These are phyloP conservation scores for Heliconius sara DNA, from an alignment of 2,888 invertebrate genomes.

Conservation along the genomic window DNA sequence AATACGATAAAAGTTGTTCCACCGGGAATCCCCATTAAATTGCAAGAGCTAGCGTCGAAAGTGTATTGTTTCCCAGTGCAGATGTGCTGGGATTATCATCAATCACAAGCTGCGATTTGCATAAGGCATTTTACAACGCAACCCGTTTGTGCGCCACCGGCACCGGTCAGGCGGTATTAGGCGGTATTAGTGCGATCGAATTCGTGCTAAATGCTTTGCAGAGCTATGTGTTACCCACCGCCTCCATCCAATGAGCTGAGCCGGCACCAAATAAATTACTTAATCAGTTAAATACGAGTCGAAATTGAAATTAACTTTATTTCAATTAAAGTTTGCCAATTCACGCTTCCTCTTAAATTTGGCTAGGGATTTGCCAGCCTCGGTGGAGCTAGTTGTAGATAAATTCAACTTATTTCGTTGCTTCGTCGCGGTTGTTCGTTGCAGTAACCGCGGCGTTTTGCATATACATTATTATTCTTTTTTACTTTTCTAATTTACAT, in stretches of 20 bases:
- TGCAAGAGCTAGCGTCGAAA: slow-evolving; percentile 39
- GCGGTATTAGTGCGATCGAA: slow-evolving; percentile 81
- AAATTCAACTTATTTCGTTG: slow-evolving; percentile 47
- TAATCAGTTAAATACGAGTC: slow-evolving; percentile 44
- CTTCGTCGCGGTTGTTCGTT: slow-evolving; percentile 38
- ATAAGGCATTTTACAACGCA: slow-evolving; percentile 76
- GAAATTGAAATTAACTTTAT: slow-evolving; percentile 51
- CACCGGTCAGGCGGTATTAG: slow-evolving; percentile 66
- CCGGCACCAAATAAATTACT: slow-evolving; percentile 46
- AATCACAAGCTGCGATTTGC: slow-evolving; percentile 79
- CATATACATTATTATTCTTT: slow-evolving; percentile 34
- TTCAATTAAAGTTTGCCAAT: slow-evolving; percentile 54
- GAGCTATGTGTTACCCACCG: slow-evolving; percentile 70
- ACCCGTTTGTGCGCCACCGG: slow-evolving; percentile 72
- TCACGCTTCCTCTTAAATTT: slow-evolving; percentile 52
- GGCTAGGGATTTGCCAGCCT: slow-evolving; percentile 45
- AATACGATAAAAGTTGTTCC: slow-evolving; percentile 40
- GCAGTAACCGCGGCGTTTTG: slow-evolving; percentile 27
- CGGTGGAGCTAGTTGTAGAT: slow-evolving; percentile 48
- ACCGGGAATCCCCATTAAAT: slow-evolving; percentile 37
- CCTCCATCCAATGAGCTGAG: slow-evolving; percentile 52
- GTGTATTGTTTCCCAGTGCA: slow-evolving; percentile 68
- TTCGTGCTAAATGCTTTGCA: slow-evolving; percentile 79
- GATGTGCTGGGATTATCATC: slow-evolving; percentile 77
- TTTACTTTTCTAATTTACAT: slow-evolving; percentile 15